These are phyloP conservation scores for Myripristis murdjan DNA, from an alignment of 2,797 vertebrate species.

Conservation along the genomic window DNA sequence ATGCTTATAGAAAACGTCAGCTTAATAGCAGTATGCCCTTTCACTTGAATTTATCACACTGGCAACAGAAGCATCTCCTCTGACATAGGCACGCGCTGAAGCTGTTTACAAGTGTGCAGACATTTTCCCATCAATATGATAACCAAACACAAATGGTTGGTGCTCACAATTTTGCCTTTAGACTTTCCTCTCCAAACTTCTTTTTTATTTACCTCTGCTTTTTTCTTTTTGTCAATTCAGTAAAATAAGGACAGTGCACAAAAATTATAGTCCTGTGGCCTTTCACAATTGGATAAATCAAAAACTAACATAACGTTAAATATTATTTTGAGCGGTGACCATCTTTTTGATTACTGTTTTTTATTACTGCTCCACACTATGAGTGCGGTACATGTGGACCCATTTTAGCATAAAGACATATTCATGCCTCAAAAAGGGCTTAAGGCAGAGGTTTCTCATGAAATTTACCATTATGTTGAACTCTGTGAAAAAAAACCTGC, in stretches of 20 bases:
- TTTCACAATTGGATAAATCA: too few species aligned
- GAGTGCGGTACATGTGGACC: not conserved
- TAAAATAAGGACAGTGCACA: too few species aligned
- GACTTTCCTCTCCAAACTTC: too few species aligned
- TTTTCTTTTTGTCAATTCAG: too few species aligned
- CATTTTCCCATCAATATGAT: too few species aligned
- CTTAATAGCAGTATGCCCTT: slow-evolving; percentile 45
- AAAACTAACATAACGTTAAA: too few species aligned
- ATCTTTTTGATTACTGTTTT: not conserved
- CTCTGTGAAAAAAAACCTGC: not conserved
- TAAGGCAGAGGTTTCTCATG: not conserved
- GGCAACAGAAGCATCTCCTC: slow-evolving; percentile 37
- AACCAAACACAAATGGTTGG: too few species aligned
- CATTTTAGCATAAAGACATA: not conserved
- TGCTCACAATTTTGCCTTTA: too few species aligned
- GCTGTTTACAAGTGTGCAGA: slow-evolving; percentile 3
- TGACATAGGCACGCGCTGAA: not conserved
- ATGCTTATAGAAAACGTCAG: slow-evolving; percentile 53
- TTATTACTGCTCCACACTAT: not conserved
- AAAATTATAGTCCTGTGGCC: too few species aligned
- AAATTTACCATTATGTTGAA: not conserved
- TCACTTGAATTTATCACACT: slow-evolving; percentile 36
- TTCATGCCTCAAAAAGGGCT: not conserved
- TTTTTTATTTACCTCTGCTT: too few species aligned
- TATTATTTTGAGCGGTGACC: too few species aligned